These are phyloP conservation scores for Tiphia femorata DNA, from an alignment of 2,888 invertebrate species.

Conservation along the genomic window DNA sequence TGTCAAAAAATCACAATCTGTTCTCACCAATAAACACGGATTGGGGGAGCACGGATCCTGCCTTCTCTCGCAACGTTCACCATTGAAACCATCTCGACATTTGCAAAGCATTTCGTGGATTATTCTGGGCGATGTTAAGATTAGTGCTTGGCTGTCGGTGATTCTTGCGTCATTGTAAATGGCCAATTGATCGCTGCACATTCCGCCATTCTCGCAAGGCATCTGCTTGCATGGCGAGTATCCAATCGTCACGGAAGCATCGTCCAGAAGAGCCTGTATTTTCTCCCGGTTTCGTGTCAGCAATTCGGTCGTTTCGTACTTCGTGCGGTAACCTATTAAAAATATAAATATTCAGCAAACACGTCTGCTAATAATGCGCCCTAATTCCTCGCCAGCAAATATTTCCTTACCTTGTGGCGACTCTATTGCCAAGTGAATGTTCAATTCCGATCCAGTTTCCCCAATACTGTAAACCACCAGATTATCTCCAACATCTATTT, in stretches of 20 bases:
- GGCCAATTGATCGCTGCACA: constrained; percentile 79
- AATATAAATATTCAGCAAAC: too few species aligned
- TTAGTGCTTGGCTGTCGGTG: constrained; percentile 83
- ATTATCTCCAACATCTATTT: constrained; percentile 76
- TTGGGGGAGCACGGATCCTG: constrained; percentile 93
- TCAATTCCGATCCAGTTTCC: constrained; percentile 76
- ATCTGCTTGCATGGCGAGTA: constrained; percentile 82
- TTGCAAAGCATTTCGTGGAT: constrained; percentile 84
- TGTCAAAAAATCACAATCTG: too few species aligned
- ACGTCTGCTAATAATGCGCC: too few species aligned
- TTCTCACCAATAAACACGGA: constrained; percentile 77
- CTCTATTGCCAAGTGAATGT: constrained; percentile 80
- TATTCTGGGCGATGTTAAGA: constrained; percentile 87
- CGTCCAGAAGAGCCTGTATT: constrained; percentile 76
- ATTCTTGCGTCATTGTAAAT: constrained; percentile 81
- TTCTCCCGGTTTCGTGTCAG: constrained; percentile 77
- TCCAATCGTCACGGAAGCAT: constrained; percentile 75
- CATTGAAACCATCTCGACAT: constrained; percentile 88
- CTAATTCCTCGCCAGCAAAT: background rate
- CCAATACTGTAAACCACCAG: constrained; percentile 82
- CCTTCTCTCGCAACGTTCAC: constrained; percentile 84
- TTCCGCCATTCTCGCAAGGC: constrained; percentile 83
- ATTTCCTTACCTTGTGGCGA: constrained; percentile 66
- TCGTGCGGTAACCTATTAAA: constrained; percentile 79
- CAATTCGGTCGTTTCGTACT: constrained; percentile 76